phyloP scores from a whole-genome alignment of 2,888 invertebrate genomes.

The Lypha dubia region DNA sequence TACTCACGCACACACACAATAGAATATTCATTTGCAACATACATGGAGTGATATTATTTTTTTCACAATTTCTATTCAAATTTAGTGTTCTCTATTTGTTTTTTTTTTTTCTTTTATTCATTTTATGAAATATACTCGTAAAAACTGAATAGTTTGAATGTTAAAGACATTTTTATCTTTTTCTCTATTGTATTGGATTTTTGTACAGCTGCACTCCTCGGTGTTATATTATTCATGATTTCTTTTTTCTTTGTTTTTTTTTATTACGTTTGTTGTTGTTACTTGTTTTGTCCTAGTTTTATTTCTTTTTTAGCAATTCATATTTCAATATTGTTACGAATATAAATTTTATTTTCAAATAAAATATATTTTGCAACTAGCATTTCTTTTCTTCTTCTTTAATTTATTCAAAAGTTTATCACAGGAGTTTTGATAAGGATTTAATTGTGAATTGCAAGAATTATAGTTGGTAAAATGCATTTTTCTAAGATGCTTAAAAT shows the following conservation, averaged over 20 bases:
- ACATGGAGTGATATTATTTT: neutral
- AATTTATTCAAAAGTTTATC: slow-evolving; percentile 47
- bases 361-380: slow-evolving; percentile 36
- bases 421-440: slow-evolving; percentile 11
- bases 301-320: slow-evolving; percentile 43
- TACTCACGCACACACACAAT: neutral
- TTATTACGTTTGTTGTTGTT: neutral
- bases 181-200: slow-evolving; percentile 29
- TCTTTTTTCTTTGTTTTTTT: neutral
- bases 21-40: neutral
- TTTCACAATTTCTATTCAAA: slow-evolving; percentile 32
- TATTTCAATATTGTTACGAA: slow-evolving; percentile 42
- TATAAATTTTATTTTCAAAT: slow-evolving; percentile 23
- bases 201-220: neutral
- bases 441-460: slow-evolving; percentile 31
- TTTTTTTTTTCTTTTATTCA: slow-evolving; percentile 19
- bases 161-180: slow-evolving; percentile 47
- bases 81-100: slow-evolving; percentile 4
- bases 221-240: slow-evolving; percentile 9
- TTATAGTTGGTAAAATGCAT: slow-evolving; percentile 8
- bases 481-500: slow-evolving; percentile 20
- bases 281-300: slow-evolving; percentile 40
- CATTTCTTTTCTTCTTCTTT: neutral
- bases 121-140: slow-evolving; percentile 4
- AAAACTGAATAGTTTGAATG: slow-evolving; percentile 43